A percentile compares a stretch with the other conserved stretches of the same genome.
These are phyloP conservation scores for Sanderia malayensis DNA, from an alignment of 30 jellyfish, hydroid and myxozoan species.

Conservation along the genomic window DNA sequence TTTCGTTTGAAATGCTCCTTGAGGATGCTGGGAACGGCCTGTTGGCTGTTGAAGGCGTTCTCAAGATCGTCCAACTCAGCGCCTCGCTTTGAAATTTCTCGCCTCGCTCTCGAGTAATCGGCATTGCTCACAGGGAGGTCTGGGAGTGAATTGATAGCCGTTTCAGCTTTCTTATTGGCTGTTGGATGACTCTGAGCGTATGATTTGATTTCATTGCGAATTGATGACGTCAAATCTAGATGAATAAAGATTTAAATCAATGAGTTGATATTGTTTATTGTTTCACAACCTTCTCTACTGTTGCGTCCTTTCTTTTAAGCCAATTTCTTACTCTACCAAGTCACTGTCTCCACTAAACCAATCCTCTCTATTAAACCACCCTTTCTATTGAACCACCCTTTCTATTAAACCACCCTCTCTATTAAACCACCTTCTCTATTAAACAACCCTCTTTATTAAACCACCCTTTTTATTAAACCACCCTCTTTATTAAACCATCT, in stretches of 20 bases:
- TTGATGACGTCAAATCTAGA: conserved; percentile 77
- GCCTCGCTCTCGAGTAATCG: conserved; percentile 60
- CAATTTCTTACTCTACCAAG: too few species aligned
- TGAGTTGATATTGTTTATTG: conserved; percentile 72
- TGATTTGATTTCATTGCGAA: conserved; percentile 60
- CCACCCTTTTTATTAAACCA: too few species aligned
- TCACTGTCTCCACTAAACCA: too few species aligned
- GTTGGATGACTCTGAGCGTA: conserved; percentile 71
- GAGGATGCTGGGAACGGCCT: conserved; percentile 65
- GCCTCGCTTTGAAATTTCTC: conserved; percentile 74
- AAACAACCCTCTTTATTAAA: too few species aligned
- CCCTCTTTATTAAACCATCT: too few species aligned
- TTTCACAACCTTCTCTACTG: too few species aligned
- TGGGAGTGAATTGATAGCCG: conserved; percentile 74
- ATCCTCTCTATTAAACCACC: too few species aligned
- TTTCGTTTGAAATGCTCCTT: conserved; percentile 84
- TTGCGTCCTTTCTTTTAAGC: too few species aligned
- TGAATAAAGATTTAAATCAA: conserved; percentile 45
- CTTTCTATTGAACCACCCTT: too few species aligned
- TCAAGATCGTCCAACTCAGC: conserved; percentile 83
- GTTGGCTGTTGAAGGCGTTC: conserved; percentile 53
- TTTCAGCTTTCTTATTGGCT: conserved; percentile 53
- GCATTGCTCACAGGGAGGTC: conserved; percentile 73
- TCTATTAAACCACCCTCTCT: too few species aligned
- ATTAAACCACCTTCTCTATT: too few species aligned